Evolutionary conservation across 37 sponge, comb jelly and placozoan species (phyloP), one percentile per base, ranked within the genome.

Genomic region (Haliclona indistincta): DNA sequence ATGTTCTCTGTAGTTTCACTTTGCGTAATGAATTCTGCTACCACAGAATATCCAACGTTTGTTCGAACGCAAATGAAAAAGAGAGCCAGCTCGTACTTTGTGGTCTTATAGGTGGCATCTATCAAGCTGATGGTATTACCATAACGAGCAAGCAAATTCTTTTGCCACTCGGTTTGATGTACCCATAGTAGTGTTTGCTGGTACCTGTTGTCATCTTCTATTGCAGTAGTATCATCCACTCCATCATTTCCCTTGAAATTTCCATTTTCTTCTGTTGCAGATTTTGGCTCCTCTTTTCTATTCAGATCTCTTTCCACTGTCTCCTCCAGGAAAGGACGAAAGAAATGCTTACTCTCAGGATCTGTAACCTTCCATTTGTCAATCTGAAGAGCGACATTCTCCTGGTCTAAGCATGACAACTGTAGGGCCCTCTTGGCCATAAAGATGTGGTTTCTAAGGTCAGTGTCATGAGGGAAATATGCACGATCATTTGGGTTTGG

Each of bases 31-130:
- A 75, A 77, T 20, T 77, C 67, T 77, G 78, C 78, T 34, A 65
- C 68, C 13, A 81, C 69, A 22, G 66, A 32, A 29, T 82, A 82
- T 15, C n/a, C n/a, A n/a, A n/a, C n/a, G n/a, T n/a, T n/a, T n/a
- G n/a, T n/a, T n/a, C n/a, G n/a, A n/a, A n/a, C 70, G 61, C n/a
- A 74, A 68, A 78, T 78, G 56, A 82, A 82, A 30, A 82, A 82
- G 25, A 74, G 60, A 56, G 83, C 64, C 22, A 82, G 29, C 3
- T 74, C 70, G 55, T 82, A 82, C 51, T 56, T 67, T 1, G 69
- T 82, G 7, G 83, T 82, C 38, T 67, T 65, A 37, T 81, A 81
- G 17, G 54, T 81, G 13, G 82, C 82, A 71, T 81, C 67, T 42
- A 81, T 33, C 7, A 82, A 62, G 23, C 43, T 56, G 3, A 74